Conservation (phyloP, 2,888 invertebrate species). For the Eudasyphora cyanicolor region DNA sequence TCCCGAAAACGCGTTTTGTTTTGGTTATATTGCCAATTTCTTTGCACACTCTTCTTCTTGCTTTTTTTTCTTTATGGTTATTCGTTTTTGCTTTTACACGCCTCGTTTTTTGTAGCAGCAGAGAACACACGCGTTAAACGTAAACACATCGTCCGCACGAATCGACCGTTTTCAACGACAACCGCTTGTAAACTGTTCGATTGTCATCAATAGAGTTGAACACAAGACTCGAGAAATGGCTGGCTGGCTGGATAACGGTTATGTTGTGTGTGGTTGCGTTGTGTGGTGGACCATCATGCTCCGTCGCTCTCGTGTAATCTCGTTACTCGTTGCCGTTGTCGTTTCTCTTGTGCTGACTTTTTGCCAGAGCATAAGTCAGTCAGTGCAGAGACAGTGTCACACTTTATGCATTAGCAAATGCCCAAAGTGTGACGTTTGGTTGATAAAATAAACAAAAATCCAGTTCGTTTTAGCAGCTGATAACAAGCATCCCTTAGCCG, state of each 20-base stretch:
- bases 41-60: constrained; percentile 33
- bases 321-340: constrained; percentile 61
- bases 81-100: constrained; percentile 51
- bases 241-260: no score
- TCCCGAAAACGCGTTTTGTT: constrained; percentile 59
- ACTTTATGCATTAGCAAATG: constrained; percentile 10
- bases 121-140: constrained; percentile 20
- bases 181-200: constrained; percentile 75
- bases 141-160: constrained; percentile 41
- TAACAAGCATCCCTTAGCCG: constrained; percentile 63
- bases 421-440: not conserved
- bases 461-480: constrained; percentile 30
- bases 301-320: constrained; percentile 2
- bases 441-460: constrained; percentile 31
- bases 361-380: constrained; percentile 35
- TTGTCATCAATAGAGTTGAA: constrained; percentile 40
- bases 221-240: constrained; percentile 51
- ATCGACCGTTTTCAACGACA: constrained; percentile 74
- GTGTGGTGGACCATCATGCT: constrained; percentile 10
- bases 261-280: no score
- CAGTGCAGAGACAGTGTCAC: constrained; percentile 8
- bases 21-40: constrained; percentile 59
- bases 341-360: constrained; percentile 38
- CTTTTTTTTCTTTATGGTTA: not conserved
- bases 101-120: constrained; percentile 64